A percentile compares a stretch with the other conserved stretches of the same genome.
These are phyloP conservation scores for Sebastes nivosus DNA, from an alignment of 2,797 vertebrate genomes.

Conservation along the genomic window DNA sequence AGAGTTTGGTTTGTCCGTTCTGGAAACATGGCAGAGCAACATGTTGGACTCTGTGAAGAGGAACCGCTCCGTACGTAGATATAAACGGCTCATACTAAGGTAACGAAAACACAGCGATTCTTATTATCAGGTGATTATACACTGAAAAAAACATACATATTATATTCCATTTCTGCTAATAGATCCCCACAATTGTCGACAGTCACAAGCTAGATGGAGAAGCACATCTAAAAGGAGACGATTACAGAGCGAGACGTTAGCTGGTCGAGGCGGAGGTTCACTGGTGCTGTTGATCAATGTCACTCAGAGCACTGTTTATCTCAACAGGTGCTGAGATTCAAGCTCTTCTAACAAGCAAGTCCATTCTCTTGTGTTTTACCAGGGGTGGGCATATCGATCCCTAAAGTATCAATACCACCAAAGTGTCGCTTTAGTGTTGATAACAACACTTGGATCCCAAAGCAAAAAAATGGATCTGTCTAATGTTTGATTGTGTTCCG, in stretches of 20 bases:
- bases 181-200: too few relatives aligned
- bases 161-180: too few relatives aligned
- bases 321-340: constrained; percentile 8
- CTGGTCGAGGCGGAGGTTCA: background rate
- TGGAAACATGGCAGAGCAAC: too few relatives aligned
- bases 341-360: background rate
- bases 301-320: background rate
- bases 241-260: background rate
- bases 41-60: too few relatives aligned
- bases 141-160: too few relatives aligned
- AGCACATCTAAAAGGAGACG: background rate
- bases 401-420: background rate
- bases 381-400: background rate
- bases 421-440: constrained; percentile 4
- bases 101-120: too few relatives aligned
- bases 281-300: background rate
- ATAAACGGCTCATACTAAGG: too few relatives aligned
- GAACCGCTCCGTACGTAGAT: too few relatives aligned
- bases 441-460: background rate
- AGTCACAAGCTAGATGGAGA: background rate
- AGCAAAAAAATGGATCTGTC: background rate
- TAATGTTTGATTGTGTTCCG: background rate
- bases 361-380: background rate
- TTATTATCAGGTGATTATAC: too few relatives aligned
- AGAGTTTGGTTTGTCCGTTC: too few relatives aligned